Evolutionary conservation across 2,797 vertebrate genomes (phyloP).

Genomic region (Atherinosoma microstoma): DNA sequence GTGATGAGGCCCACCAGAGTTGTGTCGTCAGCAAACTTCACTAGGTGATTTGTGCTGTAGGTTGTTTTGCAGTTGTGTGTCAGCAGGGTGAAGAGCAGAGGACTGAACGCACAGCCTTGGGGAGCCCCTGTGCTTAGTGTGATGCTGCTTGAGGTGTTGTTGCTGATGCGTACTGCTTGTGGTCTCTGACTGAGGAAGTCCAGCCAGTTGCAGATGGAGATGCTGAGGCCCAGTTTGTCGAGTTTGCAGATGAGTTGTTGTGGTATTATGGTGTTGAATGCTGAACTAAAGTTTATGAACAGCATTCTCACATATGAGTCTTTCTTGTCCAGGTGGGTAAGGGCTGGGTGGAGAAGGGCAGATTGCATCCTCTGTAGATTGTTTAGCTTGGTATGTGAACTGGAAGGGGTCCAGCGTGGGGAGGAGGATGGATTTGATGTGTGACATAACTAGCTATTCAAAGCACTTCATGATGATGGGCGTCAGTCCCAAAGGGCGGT

Average conservation of each 20-base stretch:
- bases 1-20: not conserved
- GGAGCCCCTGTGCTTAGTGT: not conserved
- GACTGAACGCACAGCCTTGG: not conserved
- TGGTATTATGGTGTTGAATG: not conserved
- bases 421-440: not conserved
- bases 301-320: no score
- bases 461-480: not conserved
- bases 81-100: not conserved
- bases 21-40: not conserved
- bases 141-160: not conserved
- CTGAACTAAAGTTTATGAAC: not conserved
- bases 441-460: not conserved
- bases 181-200: not conserved
- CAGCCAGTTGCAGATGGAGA: not conserved
- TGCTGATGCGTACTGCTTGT: not conserved
- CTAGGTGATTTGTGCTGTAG: not conserved
- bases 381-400: no score
- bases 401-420: not conserved
- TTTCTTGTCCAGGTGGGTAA: no score
- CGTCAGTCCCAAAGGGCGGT: not conserved
- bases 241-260: slow-evolving; percentile 6
- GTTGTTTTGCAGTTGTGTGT: not conserved
- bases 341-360: no score
- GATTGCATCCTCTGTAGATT: no score
- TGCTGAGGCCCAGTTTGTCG: not conserved